Conservation (phyloP, 2,888 invertebrate species). For the Rhopalosiphum nymphaeae region DNA sequence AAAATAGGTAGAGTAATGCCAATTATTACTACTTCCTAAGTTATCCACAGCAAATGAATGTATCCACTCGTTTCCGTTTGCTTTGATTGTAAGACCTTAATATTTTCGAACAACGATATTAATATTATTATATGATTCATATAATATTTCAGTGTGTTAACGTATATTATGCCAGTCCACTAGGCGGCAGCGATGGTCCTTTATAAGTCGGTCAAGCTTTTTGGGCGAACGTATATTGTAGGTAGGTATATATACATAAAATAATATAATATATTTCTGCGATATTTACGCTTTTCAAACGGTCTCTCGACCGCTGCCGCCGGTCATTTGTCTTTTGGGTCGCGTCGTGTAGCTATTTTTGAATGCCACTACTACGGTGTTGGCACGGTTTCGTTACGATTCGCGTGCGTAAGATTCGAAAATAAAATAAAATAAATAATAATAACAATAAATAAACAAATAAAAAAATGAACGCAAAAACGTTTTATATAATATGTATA, state of each 20-base stretch:
- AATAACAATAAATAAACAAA: slow-evolving; percentile 28
- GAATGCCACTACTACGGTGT: slow-evolving; percentile 16
- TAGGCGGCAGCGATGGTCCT: background rate
- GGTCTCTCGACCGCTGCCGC: background rate
- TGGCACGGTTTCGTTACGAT: slow-evolving; percentile 48
- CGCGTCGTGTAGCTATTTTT: slow-evolving; percentile 50
- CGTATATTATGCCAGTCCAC: background rate
- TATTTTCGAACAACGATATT: background rate
- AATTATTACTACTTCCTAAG: background rate
- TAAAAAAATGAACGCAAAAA: background rate
- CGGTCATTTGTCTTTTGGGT: slow-evolving; percentile 58
- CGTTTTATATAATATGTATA: background rate
- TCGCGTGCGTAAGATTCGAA: background rate
- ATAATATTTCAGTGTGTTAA: background rate
- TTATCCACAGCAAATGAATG: background rate
- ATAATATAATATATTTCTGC: background rate
- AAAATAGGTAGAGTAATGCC: background rate
- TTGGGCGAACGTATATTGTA: background rate
- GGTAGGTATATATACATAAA: background rate
- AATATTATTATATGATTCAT: background rate
- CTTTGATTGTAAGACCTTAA: background rate
- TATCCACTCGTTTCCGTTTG: background rate
- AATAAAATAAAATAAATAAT: slow-evolving; percentile 17
- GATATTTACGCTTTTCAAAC: slow-evolving; percentile 30
- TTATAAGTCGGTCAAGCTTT: background rate